Evolutionary conservation across 2,888 invertebrate species (phyloP).

Genomic region (Nomada hirtipes): DNA sequence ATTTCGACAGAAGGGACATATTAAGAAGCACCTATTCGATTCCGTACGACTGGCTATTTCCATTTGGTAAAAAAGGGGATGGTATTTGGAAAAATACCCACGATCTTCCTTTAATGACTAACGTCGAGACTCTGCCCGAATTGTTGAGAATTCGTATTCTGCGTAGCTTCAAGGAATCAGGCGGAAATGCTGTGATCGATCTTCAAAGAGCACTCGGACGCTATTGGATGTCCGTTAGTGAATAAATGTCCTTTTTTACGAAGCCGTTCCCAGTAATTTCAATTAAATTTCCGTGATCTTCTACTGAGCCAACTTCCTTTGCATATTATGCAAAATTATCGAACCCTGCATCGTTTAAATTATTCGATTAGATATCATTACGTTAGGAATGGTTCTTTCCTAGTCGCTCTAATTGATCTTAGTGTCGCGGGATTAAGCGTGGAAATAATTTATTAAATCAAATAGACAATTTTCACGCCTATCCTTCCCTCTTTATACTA

Average conservation of each 20-base stretch:
- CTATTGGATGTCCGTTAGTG: slow-evolving; percentile 70
- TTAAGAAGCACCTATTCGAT: slow-evolving; percentile 75
- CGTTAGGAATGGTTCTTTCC: neutral
- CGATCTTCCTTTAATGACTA: slow-evolving; percentile 57
- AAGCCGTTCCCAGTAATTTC: slow-evolving; percentile 20
- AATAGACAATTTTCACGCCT: neutral
- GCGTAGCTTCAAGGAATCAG: slow-evolving; percentile 65
- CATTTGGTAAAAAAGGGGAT: slow-evolving; percentile 72
- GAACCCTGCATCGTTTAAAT: neutral
- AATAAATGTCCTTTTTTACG: slow-evolving; percentile 33
- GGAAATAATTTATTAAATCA: too few relatives aligned
- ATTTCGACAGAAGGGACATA: slow-evolving; percentile 59
- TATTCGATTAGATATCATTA: neutral
- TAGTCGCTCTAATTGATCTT: too few relatives aligned
- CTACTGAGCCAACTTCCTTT: neutral
- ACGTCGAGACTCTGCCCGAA: slow-evolving; percentile 44
- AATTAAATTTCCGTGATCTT: slow-evolving; percentile 21
- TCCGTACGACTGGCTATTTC: slow-evolving; percentile 77
- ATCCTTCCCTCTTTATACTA: neutral
- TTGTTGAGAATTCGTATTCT: slow-evolving; percentile 68
- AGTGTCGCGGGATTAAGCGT: too few relatives aligned
- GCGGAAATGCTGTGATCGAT: slow-evolving; percentile 66
- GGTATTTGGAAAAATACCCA: slow-evolving; percentile 63
- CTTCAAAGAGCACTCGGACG: slow-evolving; percentile 67
- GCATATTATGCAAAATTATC: slow-evolving; percentile 22